Evolutionary conservation across 2,888 invertebrate species (phyloP), one percentile per base, ranked within the genome.

Genomic region (Stramonita haemastoma): DNA sequence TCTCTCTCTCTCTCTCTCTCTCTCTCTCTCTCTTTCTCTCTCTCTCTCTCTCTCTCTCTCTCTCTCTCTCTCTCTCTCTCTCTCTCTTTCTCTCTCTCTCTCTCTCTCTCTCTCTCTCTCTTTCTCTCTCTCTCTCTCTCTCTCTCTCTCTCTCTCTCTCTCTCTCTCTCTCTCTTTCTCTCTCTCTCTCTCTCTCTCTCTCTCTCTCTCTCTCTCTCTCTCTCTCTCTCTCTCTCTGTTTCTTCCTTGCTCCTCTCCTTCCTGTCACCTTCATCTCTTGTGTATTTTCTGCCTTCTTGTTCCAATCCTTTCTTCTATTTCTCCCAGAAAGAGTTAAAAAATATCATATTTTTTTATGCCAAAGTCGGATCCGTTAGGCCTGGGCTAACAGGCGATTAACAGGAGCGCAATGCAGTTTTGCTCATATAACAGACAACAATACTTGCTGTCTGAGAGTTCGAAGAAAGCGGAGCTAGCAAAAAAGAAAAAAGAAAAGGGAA

Each of bases 111-210:
- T 32, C 17, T 46, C 46, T 83, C 83, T 83, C 46, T 11, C 46
- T 83, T 34, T 83, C 46, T 46, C 17, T 73, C 73, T 17, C 73
- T 73, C 19, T n/a, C n/a, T 73, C 73, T 73, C 19, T 73, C 6
- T 73, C 19, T 26, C 26, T 73, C 73, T 73, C 73, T 73, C 6
- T 26, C 19, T 73, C n/a, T 73, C 73, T 73, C 73, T 32, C 22
- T 83, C 46, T 46, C 46, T 83, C 83, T 83, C 46, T 46, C 46
- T 83, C 83, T 83, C 46, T 46, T 34, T 83, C 83, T 83, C 46
- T 46, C 46, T 32, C 83, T 83, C 46, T 83, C 22, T 83, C 17
- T 46, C 46, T 83, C 83, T 83, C 17, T 46, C 46, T 83, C 83
- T 32, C 46, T 46, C 46, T 83, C 83, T 83, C 46, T 34, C 19